phyloP scores from a whole-genome alignment of 2,113 vertebrate genomes.

The Otocyon megalotis region DNA sequence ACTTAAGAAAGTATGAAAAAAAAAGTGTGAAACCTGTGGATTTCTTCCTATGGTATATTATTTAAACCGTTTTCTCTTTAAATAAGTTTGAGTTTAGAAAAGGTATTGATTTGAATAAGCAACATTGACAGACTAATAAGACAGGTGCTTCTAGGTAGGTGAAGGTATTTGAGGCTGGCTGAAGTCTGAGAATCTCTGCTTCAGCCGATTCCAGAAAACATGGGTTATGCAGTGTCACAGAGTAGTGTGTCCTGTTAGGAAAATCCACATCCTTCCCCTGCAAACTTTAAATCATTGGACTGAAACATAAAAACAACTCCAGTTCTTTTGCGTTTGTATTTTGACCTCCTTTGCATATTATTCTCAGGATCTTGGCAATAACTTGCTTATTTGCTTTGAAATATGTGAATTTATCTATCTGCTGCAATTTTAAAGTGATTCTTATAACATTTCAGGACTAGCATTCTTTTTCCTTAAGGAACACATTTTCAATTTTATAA shows the following conservation, averaged over 20 bases:
- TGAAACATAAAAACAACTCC: not conserved
- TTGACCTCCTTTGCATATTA: slow-evolving; percentile 17
- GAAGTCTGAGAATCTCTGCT: not conserved
- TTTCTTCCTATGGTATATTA: not conserved
- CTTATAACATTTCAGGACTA: slow-evolving; percentile 49
- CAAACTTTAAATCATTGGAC: not conserved
- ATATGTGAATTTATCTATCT: slow-evolving; percentile 19
- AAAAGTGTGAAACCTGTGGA: not conserved
- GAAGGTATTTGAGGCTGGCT: fast-evolving
- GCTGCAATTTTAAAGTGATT: slow-evolving; percentile 53
- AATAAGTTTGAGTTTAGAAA: slow-evolving; percentile 16
- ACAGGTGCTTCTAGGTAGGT: not conserved
- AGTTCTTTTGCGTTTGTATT: not conserved
- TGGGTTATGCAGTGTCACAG: fast-evolving
- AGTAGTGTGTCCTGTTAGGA: not conserved
- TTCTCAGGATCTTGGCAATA: not conserved
- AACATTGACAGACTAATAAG: not conserved
- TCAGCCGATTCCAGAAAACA: not conserved
- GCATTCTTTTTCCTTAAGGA: slow-evolving; percentile 64
- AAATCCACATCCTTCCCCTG: not conserved
- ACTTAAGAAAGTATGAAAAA: not conserved
- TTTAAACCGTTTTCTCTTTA: slow-evolving; percentile 14
- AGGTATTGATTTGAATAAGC: slow-evolving; percentile 25
- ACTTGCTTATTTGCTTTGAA: slow-evolving; percentile 19
- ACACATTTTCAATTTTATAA: slow-evolving; percentile 64